Conservation (phyloP, 2,888 invertebrate genomes). For the Harpalus rubripes region DNA sequence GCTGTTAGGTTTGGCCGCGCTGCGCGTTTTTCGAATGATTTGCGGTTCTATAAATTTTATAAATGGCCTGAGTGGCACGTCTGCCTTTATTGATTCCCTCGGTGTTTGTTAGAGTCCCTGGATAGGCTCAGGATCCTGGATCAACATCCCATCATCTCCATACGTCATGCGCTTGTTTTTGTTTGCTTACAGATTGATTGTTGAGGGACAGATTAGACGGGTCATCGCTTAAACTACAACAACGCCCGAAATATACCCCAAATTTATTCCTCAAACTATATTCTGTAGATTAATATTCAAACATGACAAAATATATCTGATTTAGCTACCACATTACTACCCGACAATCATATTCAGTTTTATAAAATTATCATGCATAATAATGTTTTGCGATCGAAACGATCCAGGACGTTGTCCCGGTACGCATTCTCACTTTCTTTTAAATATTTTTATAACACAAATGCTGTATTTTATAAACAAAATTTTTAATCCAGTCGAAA, state of each 20-base stretch:
- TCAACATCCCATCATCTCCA: slow-evolving; percentile 25
- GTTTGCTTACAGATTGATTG: slow-evolving; percentile 46
- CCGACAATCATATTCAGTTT: no score
- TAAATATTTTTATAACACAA: no score
- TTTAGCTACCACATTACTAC: no score
- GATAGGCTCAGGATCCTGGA: slow-evolving; percentile 21
- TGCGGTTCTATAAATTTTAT: slow-evolving; percentile 57
- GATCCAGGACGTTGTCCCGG: no score
- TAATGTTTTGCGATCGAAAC: no score
- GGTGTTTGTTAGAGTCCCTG: slow-evolving; percentile 10
- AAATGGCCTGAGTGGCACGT: slow-evolving; percentile 19
- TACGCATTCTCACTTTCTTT: no score
- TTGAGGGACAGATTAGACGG: neutral
- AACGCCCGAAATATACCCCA: no score
- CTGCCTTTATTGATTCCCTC: slow-evolving; percentile 42
- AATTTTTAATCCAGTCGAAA: no score
- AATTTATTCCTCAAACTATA: neutral
- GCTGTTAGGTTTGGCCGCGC: neutral
- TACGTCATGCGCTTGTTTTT: slow-evolving; percentile 49
- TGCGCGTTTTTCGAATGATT: slow-evolving; percentile 35
- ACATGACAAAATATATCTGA: no score
- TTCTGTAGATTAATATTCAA: no score
- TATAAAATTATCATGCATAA: no score
- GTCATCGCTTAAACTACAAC: neutral
- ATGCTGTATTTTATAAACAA: no score